These are phyloP conservation scores for Formica selysi DNA, from an alignment of 1,140 invertebrate genomes.

Conservation along the genomic window DNA sequence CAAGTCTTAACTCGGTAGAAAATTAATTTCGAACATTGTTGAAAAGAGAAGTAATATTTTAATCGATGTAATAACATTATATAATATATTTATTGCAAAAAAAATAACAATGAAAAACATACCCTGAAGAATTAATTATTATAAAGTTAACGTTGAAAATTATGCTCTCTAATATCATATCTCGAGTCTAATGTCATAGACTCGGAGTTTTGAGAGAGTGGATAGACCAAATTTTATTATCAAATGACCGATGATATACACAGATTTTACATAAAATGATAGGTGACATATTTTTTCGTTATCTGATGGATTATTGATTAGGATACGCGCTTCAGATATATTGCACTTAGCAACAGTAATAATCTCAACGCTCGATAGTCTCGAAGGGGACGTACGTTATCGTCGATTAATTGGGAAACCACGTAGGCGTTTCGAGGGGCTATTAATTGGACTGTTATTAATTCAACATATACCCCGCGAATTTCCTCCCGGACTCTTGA, in stretches of 20 bases:
- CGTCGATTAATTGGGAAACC: conserved; percentile 59
- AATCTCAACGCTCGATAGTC: conserved; percentile 32
- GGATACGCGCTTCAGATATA: not conserved
- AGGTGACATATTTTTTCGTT: conserved; percentile 14
- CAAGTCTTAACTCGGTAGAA: conserved; percentile 15
- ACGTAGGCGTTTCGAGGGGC: conserved; percentile 35
- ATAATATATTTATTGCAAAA: not conserved
- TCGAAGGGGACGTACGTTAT: conserved; percentile 8
- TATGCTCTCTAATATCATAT: not conserved
- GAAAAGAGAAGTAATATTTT: not conserved
- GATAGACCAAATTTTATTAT: not conserved
- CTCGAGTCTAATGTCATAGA: not conserved
- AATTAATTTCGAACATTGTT: not conserved
- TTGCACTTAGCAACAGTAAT: conserved; percentile 31
- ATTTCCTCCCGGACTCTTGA: conserved; percentile 20
- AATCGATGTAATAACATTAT: not conserved
- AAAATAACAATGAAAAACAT: not conserved
- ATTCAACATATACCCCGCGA: conserved; percentile 41
- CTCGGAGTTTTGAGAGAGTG: not conserved
- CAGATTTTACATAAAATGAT: not conserved
- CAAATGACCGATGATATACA: conserved; percentile 3
- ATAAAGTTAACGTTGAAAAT: not conserved
- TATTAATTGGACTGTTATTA: conserved; percentile 62
- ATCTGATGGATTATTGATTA: not conserved
- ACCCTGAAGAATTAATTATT: not conserved